These are phyloP conservation scores for Laothoe populi DNA, from an alignment of 2,888 invertebrate genomes.

Conservation along the genomic window DNA sequence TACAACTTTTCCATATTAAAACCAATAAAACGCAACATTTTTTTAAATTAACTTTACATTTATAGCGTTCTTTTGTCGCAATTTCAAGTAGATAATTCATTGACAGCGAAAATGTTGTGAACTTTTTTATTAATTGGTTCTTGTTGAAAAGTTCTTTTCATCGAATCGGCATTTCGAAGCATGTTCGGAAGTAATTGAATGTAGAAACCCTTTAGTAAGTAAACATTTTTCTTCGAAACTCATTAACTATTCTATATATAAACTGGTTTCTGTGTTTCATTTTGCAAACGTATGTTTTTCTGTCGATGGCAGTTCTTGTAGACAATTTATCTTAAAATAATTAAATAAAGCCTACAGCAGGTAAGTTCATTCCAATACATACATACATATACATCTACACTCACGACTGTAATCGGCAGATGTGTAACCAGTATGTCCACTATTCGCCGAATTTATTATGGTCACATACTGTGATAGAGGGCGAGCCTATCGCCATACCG, in stretches of 20 bases:
- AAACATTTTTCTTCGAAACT: constrained; percentile 59
- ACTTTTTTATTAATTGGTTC: constrained; percentile 67
- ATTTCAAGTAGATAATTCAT: constrained; percentile 55
- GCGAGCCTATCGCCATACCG: too few species aligned
- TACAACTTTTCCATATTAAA: constrained; percentile 8
- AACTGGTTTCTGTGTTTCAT: neutral
- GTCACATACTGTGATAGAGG: too few species aligned
- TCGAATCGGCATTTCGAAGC: constrained; percentile 49
- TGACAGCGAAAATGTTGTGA: constrained; percentile 54
- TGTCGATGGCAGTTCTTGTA: neutral
- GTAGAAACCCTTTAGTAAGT: constrained; percentile 52
- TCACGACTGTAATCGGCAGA: too few species aligned
- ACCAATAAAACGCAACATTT: constrained; percentile 1
- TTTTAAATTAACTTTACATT: constrained; percentile 6
- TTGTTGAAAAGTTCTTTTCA: constrained; percentile 59
- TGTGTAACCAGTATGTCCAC: too few species aligned
- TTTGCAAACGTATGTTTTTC: neutral
- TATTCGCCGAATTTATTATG: too few species aligned
- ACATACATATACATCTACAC: too few species aligned
- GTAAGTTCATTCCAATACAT: too few species aligned
- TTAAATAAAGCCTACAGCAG: too few species aligned
- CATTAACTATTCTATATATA: constrained; percentile 49
- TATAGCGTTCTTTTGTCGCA: constrained; percentile 46
- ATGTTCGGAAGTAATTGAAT: constrained; percentile 64
- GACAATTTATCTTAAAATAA: too few species aligned